phyloP scores from a whole-genome alignment of 2,797 vertebrate species.

The Corythornis leucogaster region DNA sequence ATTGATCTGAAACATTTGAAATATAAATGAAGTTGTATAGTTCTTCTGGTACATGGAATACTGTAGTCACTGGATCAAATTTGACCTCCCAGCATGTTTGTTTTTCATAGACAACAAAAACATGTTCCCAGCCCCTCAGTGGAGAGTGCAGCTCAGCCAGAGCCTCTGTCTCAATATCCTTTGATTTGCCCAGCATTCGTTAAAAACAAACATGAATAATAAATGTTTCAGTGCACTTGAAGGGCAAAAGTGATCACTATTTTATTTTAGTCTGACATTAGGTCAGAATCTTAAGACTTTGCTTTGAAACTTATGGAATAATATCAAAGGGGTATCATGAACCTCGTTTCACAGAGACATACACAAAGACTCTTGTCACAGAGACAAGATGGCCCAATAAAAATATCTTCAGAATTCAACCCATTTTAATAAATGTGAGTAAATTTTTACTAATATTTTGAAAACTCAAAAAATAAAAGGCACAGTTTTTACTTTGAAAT shows the following conservation, averaged over 20 bases:
- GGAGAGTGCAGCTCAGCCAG: background rate
- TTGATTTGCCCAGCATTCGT: constrained; percentile 24
- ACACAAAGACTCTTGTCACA: background rate
- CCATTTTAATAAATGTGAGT: background rate
- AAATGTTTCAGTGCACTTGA: background rate
- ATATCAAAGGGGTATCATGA: background rate
- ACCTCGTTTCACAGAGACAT: background rate
- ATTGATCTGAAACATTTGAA: constrained; percentile 84
- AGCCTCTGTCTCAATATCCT: background rate
- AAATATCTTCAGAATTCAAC: background rate
- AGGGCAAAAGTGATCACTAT: background rate
- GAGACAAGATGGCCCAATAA: background rate
- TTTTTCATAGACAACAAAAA: constrained; percentile 27
- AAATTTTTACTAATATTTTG: background rate
- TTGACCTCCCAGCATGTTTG: background rate
- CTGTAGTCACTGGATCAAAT: constrained; percentile 42
- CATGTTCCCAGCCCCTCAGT: background rate
- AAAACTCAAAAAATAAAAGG: background rate
- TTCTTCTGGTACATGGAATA: constrained; percentile 48
- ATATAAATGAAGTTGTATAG: constrained; percentile 79
- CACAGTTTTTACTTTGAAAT: background rate
- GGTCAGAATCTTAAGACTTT: background rate
- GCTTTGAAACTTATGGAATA: background rate
- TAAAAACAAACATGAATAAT: constrained; percentile 49
- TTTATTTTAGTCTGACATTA: background rate